A percentile compares a stretch with the other conserved stretches of the same genome.
These are phyloP conservation scores for Chelon labrosus DNA, from an alignment of 2,797 vertebrate genomes.

Conservation along the genomic window DNA sequence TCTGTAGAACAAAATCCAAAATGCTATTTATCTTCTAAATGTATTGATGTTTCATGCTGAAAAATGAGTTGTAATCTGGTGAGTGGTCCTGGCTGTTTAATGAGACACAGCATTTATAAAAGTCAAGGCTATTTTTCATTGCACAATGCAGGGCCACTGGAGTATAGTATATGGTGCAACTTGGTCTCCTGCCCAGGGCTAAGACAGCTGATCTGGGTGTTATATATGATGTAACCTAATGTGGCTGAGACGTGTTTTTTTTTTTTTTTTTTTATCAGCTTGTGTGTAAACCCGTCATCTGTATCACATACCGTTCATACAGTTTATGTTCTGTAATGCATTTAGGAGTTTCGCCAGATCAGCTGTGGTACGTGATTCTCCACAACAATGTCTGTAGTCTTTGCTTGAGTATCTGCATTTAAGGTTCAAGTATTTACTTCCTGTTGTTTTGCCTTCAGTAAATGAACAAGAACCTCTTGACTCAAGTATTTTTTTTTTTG, in stretches of 20 bases:
- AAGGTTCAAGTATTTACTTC: not conserved
- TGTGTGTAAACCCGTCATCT: not conserved
- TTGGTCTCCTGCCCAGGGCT: constrained; percentile 11
- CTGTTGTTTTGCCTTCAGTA: not conserved
- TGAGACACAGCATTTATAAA: constrained; percentile 45
- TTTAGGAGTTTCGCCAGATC: no score
- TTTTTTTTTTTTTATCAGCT: not conserved
- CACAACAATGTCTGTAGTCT: no score
- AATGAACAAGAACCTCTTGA: not conserved
- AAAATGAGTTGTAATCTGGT: constrained; percentile 29
- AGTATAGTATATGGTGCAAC: constrained; percentile 29
- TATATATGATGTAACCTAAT: constrained; percentile 3
- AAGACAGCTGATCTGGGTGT: constrained; percentile 22
- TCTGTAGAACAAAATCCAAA: not conserved
- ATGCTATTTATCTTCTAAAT: constrained; percentile 17
- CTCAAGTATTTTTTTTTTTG: not conserved
- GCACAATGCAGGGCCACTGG: not conserved
- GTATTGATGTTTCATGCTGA: constrained; percentile 24
- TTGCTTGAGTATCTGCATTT: not conserved
- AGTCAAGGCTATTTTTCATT: constrained; percentile 35
- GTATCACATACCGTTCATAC: no score
- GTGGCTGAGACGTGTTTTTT: constrained; percentile 18
- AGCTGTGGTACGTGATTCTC: no score
- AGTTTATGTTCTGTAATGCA: not conserved
- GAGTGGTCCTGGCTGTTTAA: constrained; percentile 44